phyloP scores from a whole-genome alignment of 2,797 vertebrate genomes.

The Artibeus jamaicensis region DNA sequence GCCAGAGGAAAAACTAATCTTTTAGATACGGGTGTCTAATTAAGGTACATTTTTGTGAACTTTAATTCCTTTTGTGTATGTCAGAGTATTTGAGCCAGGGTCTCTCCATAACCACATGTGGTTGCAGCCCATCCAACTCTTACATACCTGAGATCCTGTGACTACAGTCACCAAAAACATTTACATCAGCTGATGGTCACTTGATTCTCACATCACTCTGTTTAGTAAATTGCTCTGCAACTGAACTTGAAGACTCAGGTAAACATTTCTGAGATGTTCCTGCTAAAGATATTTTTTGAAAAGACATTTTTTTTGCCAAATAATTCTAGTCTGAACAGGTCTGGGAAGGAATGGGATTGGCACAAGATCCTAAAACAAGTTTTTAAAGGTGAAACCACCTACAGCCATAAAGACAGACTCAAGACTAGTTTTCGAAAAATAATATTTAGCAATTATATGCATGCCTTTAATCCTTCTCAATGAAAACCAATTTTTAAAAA shows the following conservation, averaged over 20 bases:
- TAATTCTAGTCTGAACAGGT: constrained; percentile 83
- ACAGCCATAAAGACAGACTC: constrained; percentile 76
- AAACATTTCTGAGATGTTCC: constrained; percentile 76
- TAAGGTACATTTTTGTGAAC: constrained; percentile 77
- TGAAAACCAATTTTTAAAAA: constrained; percentile 45
- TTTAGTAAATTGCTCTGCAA: constrained; percentile 87
- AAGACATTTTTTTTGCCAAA: constrained; percentile 78
- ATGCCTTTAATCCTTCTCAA: constrained; percentile 73
- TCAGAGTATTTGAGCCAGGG: constrained; percentile 50
- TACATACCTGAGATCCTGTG: constrained; percentile 92
- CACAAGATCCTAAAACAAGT: constrained; percentile 77
- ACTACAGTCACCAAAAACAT: constrained; percentile 89
- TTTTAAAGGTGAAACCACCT: constrained; percentile 80
- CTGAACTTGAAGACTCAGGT: constrained; percentile 77
- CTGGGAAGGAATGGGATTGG: constrained; percentile 77
- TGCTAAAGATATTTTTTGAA: constrained; percentile 75
- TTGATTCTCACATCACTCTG: constrained; percentile 89
- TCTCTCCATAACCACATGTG: constrained; percentile 72
- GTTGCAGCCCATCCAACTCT: constrained; percentile 77
- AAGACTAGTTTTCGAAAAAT: constrained; percentile 74
- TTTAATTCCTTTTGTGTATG: constrained; percentile 74
- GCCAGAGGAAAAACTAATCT: constrained; percentile 72
- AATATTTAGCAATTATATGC: constrained; percentile 66
- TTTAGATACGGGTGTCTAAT: constrained; percentile 80
- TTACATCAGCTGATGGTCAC: constrained; percentile 92